Conservation (phyloP, 2,888 invertebrate genomes). For the Drosophila mulleri region DNA sequence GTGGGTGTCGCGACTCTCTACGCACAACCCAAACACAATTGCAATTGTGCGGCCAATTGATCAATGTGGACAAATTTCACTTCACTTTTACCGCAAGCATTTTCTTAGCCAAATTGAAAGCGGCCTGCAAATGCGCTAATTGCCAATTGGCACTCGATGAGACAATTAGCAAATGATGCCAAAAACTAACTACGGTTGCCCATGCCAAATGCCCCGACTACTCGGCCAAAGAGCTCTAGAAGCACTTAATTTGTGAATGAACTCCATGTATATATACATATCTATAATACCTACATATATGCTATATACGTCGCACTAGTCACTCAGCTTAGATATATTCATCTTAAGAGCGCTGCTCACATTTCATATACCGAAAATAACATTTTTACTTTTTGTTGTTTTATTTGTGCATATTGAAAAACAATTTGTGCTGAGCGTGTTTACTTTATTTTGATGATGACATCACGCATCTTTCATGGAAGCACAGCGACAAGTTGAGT, state of each 20-base stretch:
- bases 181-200: conserved; percentile 23
- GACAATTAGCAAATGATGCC: conserved; percentile 31
- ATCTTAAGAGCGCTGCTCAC: conserved; percentile 2
- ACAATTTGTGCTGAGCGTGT: conserved; percentile 43
- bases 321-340: conserved; percentile 6
- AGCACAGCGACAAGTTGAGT: conserved; percentile 42
- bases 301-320: not conserved
- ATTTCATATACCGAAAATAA: conserved; percentile 28
- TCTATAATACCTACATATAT: not conserved
- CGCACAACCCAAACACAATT: conserved; percentile 26
- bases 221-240: conserved; percentile 45
- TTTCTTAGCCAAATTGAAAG: conserved; percentile 59
- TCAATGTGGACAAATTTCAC: conserved; percentile 56
- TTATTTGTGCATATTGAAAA: conserved; percentile 48
- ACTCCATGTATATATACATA: not conserved
- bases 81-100: conserved; percentile 71
- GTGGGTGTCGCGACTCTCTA: conserved; percentile 28
- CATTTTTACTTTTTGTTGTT: conserved; percentile 13
- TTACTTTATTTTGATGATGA: conserved; percentile 54
- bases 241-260: conserved; percentile 20
- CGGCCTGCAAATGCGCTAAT: conserved; percentile 47
- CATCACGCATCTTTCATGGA: conserved; percentile 67
- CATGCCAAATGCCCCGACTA: conserved; percentile 13
- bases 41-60: conserved; percentile 57
- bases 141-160: conserved; percentile 31